Base-by-base conservation (phyloP, 2,113 vertebrate genomes). In the Thunnus thynnus region DNA sequence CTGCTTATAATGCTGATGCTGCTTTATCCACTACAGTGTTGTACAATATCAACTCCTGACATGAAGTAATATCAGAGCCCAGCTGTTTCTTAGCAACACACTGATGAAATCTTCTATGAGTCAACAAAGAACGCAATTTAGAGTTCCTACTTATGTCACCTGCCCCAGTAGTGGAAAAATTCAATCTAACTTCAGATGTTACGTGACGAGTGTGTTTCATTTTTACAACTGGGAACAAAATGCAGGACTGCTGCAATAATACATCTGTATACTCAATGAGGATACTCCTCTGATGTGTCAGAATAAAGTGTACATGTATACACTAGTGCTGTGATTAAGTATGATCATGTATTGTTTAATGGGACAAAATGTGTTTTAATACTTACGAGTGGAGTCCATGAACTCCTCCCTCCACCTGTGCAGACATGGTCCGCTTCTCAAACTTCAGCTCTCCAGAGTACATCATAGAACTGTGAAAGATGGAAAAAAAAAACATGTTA, bases 331-430 rank as follows among this genome's bases (percentile, higher is more conserved):
- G 7, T 36, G 36, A 9, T 22, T 41, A 41, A 41, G 9, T 41
- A 41, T 41, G 36, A 41, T 7, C 8, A 9, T 41, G 1, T 32
- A 62, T 36, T 17, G 16, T 16, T 13, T 41, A 8, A 41, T 41
- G 36, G n/a, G n/a, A 22, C 12, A 36, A 54, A 36, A 4, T 4
- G 17, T 55, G 16, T 16, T 50, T 69, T 47, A 63, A 5, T 13
- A 97, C 97, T 97, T 95, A 99, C 97, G 97, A 98, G 92, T 99
- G 97, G 46, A 99, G 96, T 27, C 97, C 96, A 6, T 98, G 97
- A 73, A 98, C 95, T 0, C 97, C 97, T 7, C 97, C 97, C 89
- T 99, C 97, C 13, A 99, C 95, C 93, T 99, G 97, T 18, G 97
- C 97, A 0, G 97, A 98, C 96, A 97, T 96, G 22, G 97, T 99